These are phyloP conservation scores for Chaetophractus vellerosus DNA, from an alignment of 2,797 vertebrate species.

Conservation along the genomic window DNA sequence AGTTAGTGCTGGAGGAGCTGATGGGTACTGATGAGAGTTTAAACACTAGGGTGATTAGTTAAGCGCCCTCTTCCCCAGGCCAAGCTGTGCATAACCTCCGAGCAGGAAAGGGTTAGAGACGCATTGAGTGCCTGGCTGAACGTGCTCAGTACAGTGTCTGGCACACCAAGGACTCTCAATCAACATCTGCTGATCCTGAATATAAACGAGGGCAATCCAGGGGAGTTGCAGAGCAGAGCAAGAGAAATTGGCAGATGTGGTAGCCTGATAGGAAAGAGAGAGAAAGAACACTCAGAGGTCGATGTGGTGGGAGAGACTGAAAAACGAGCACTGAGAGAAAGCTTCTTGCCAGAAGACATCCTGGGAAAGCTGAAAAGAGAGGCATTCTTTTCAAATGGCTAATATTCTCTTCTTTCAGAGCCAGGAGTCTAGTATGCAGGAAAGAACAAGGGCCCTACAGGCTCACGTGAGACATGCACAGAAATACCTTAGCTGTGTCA, in stretches of 20 bases:
- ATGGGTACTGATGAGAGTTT: not conserved
- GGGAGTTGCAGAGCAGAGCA: not conserved
- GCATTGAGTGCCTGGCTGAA: not conserved
- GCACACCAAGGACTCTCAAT: not conserved
- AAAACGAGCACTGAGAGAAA: fast-evolving
- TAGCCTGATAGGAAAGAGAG: not conserved
- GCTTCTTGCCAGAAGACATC: conserved; percentile 6
- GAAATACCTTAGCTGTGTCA: too few species aligned
- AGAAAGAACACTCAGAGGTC: not conserved
- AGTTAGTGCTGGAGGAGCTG: not conserved
- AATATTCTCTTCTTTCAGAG: not conserved
- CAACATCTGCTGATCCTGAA: not conserved
- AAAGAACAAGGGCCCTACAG: not conserved
- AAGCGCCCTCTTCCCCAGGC: not conserved
- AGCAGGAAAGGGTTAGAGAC: not conserved
- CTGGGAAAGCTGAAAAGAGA: not conserved
- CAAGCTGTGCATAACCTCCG: not conserved
- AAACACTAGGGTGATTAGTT: not conserved
- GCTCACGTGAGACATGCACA: too few species aligned
- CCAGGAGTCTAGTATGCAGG: not conserved
- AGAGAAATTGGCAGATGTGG: not conserved
- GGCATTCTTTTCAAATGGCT: not conserved
- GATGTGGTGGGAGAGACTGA: not conserved
- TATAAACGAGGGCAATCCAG: not conserved
- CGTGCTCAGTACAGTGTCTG: not conserved